Percentiles rank a stretch among this genome's conserved stretches.
Conservation (phyloP, 53 echinoderm and acorn worm genomes). For the Crossaster papposus region DNA sequence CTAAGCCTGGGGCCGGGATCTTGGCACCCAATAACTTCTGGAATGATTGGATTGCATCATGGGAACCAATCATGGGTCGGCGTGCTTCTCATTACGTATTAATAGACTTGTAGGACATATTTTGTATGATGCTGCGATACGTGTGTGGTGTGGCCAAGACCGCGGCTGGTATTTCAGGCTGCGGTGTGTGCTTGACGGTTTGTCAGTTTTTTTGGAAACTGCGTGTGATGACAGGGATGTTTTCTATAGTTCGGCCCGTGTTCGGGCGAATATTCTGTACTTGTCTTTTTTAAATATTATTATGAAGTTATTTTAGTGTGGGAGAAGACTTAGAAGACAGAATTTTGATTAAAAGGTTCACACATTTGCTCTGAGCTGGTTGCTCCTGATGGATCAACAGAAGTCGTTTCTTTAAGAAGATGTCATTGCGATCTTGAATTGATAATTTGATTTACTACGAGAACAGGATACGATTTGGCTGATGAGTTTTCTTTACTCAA, state of each 20-base stretch:
- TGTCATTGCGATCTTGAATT: neutral
- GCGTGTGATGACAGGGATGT: neutral
- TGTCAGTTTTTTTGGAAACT: neutral
- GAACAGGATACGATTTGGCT: too few species aligned
- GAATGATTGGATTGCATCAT: slow-evolving; percentile 48
- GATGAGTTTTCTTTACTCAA: too few species aligned
- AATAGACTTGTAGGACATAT: neutral
- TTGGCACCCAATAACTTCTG: slow-evolving; percentile 6
- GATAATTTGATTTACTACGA: too few species aligned
- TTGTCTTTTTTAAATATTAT: too few species aligned
- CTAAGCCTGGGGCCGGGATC: neutral
- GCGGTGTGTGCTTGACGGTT: neutral
- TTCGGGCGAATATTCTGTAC: too few species aligned
- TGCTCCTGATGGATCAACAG: too few species aligned
- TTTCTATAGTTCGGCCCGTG: too few species aligned
- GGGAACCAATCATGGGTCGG: slow-evolving; percentile 18
- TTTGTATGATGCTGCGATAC: neutral
- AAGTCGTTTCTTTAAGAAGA: neutral
- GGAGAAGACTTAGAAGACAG: too few species aligned
- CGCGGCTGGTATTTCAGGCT: neutral
- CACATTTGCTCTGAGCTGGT: too few species aligned
- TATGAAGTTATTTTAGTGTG: too few species aligned
- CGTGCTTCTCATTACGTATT: neutral
- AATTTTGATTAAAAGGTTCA: too few species aligned
- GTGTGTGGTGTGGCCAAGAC: neutral